These are phyloP conservation scores for Parasteatoda tepidariorum DNA, from an alignment of 1,140 invertebrate species.

Conservation along the genomic window DNA sequence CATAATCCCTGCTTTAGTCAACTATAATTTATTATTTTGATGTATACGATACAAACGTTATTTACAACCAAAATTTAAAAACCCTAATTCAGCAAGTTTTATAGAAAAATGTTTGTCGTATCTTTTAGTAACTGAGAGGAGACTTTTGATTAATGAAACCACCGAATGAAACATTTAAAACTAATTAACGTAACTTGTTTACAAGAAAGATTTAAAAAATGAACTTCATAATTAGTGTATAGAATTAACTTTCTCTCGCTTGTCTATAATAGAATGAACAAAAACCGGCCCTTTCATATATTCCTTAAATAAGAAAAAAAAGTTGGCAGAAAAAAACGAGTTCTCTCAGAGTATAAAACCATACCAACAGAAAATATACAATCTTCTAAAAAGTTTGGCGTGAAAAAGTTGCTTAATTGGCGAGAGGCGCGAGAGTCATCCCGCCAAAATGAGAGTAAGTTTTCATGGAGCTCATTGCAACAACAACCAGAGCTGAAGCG, in stretches of 20 bases:
- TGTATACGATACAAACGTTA: too few species aligned
- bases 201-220: background rate
- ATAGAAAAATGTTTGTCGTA: background rate
- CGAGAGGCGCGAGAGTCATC: slow-evolving; percentile 2
- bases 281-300: background rate
- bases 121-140: background rate
- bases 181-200: background rate
- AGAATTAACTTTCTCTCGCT: background rate
- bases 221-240: background rate
- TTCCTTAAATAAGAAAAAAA: background rate
- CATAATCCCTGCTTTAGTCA: too few species aligned
- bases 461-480: slow-evolving; percentile 29
- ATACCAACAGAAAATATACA: background rate
- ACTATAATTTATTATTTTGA: too few species aligned
- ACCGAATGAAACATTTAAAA: background rate
- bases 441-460: slow-evolving; percentile 49
- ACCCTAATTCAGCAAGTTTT: background rate
- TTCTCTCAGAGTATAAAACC: background rate
- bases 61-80: too few species aligned
- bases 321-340: background rate
- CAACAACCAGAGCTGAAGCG: slow-evolving; percentile 30
- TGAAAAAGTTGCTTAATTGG: slow-evolving; percentile 41
- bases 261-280: background rate
- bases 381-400: slow-evolving; percentile 11
- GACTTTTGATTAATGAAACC: background rate